Base-by-base conservation (phyloP, 2,113 vertebrate species). In the Phyllostomus discolor region DNA sequence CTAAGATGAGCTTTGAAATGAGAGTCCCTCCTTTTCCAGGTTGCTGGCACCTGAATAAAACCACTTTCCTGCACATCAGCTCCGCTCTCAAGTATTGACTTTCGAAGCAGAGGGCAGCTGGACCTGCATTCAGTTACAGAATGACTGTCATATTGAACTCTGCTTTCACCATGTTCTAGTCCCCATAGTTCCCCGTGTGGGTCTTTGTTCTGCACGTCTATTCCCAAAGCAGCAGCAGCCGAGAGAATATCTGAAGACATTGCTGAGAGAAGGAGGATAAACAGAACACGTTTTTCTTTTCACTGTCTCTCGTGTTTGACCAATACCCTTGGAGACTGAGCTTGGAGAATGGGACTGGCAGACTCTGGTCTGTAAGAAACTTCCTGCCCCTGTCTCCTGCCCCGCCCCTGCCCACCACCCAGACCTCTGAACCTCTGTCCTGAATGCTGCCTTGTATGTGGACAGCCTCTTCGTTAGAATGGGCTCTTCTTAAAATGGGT, bases 371-470 rank as follows among this genome's bases (percentile, higher is more conserved):
- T 16, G 15, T 69, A 69, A 35, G 66, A 35, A 3, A 2, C 17
- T 35, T 8, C 59, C 59, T 28, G 59, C 0, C 66, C n/a, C 66
- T 35, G 1, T 1, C 9, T 19, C 67, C 19, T 54, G 52, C 19
- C 52, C 52, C 5, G 19, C 19, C 52, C 52, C 66, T 3, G 3
- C 38, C 38, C 38, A 41, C 38, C 38, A 41, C 66, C 20, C 67
- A 24, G 20, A 11, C 20, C 19, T 35, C 67, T 22, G 35, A 38
- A 24, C n/a, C 67, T 4, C 67, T 38, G 9, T 38, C 35, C 35
- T 11, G 8, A n/a, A 67, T 19, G 7, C 17, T 22, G n/a, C 67
- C n/a, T n/a, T 8, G 19, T 24, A 11, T 4, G 0, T 24, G 20
- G 19, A 70, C 20, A 24, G 9, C 24, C 35, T 70, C 19, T 4